Evolutionary conservation across 1,140 invertebrate genomes (phyloP).

Genomic region (Leptinotarsa texana): DNA sequence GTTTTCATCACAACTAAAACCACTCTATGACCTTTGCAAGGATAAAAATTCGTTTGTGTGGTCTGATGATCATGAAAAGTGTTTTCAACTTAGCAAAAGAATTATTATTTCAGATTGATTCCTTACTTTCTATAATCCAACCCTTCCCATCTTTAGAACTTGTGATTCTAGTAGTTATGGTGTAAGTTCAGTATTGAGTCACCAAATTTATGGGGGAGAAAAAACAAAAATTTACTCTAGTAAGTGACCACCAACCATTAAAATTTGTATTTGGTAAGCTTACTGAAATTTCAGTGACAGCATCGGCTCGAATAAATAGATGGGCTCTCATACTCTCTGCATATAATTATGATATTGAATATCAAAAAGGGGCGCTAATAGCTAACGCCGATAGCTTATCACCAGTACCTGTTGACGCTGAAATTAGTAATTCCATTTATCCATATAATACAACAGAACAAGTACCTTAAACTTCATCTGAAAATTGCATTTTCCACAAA

Average conservation of each 20-base stretch:
- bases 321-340: neutral
- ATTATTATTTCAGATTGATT: neutral
- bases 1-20: neutral
- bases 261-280: neutral
- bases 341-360: neutral
- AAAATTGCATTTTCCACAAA: neutral
- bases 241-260: neutral
- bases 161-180: neutral
- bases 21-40: neutral
- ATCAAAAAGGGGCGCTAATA: neutral
- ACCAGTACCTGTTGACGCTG: neutral
- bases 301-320: neutral
- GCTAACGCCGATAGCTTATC: neutral
- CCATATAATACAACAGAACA: neutral
- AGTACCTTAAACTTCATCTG: neutral
- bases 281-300: neutral
- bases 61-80: neutral
- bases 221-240: neutral
- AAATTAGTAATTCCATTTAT: neutral
- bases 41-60: neutral
- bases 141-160: neutral
- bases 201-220: neutral
- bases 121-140: neutral
- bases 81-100: neutral
- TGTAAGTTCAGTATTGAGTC: neutral